phyloP scores from a whole-genome alignment of 2,113 vertebrate species.

The Synchiropus splendidus region DNA sequence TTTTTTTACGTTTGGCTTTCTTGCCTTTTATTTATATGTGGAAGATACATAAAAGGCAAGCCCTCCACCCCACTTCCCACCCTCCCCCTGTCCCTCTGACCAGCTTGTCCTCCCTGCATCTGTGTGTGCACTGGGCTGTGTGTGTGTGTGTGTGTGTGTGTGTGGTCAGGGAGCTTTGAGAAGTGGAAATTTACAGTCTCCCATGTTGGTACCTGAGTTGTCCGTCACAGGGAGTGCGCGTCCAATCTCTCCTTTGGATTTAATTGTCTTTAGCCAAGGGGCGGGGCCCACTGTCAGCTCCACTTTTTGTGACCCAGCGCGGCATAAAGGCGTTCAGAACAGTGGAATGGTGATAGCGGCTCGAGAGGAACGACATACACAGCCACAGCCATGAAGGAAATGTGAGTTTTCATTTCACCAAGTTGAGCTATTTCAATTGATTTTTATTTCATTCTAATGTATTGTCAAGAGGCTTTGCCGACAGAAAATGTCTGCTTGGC shows the following conservation, averaged over 20 bases:
- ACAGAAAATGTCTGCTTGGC: no score
- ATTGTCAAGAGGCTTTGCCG: no score
- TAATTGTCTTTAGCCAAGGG: slow-evolving; percentile 63
- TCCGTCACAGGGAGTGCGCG: slow-evolving; percentile 31
- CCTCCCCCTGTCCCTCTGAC: neutral
- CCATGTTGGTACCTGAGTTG: slow-evolving; percentile 53
- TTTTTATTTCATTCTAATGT: no score
- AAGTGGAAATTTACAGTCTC: slow-evolving; percentile 70
- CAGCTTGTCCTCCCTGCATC: neutral
- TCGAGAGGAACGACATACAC: slow-evolving; percentile 40
- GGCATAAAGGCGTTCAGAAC: slow-evolving; percentile 55
- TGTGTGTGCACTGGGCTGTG: slow-evolving; percentile 8
- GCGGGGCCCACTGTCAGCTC: slow-evolving; percentile 50
- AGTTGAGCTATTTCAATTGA: no score
- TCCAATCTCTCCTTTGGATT: slow-evolving; percentile 58
- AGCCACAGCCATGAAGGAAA: slow-evolving; percentile 65
- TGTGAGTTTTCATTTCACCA: slow-evolving; percentile 52
- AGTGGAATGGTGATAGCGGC: slow-evolving; percentile 66
- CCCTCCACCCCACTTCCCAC: neutral
- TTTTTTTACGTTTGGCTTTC: neutral
- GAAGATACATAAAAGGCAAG: no score
- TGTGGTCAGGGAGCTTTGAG: slow-evolving; percentile 16
- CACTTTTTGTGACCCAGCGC: slow-evolving; percentile 44
- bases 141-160: slow-evolving; percentile 15
- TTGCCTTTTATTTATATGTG: neutral